phyloP scores from a whole-genome alignment of 2,797 vertebrate genomes.

The Streptopelia turtur region DNA sequence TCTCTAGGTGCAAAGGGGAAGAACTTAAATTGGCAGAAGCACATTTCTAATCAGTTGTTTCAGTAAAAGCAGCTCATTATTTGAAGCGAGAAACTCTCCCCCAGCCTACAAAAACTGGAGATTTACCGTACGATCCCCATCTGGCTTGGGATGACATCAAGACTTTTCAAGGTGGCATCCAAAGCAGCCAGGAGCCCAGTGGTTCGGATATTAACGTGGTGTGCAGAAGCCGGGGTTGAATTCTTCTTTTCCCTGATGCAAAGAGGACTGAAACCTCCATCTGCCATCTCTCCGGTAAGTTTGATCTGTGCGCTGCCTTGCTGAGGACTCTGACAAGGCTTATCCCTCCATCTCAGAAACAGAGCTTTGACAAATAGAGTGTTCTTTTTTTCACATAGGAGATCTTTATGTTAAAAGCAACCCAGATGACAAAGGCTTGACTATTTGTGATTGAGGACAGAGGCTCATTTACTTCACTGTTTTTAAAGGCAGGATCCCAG shows the following conservation, averaged over 20 bases:
- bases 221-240: neutral
- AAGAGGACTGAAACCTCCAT: neutral
- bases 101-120: neutral
- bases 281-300: neutral
- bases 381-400: rapidly evolving
- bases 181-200: neutral
- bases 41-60: neutral
- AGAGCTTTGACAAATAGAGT: neutral
- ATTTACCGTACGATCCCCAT: neutral
- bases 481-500: constrained; percentile 29
- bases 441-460: neutral
- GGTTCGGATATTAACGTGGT: neutral
- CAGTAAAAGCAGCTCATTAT: constrained; percentile 9
- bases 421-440: neutral
- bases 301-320: neutral
- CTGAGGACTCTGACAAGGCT: neutral
- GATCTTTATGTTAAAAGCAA: neutral
- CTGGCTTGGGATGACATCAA: neutral
- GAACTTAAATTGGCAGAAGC: neutral
- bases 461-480: neutral
- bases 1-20: constrained; percentile 8
- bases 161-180: neutral
- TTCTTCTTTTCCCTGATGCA: neutral
- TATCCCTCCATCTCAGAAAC: neutral
- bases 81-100: neutral